Evolutionary conservation across 1,140 invertebrate species (phyloP), one percentile per base, ranked within the genome.

Genomic region (Cydia splendana): DNA sequence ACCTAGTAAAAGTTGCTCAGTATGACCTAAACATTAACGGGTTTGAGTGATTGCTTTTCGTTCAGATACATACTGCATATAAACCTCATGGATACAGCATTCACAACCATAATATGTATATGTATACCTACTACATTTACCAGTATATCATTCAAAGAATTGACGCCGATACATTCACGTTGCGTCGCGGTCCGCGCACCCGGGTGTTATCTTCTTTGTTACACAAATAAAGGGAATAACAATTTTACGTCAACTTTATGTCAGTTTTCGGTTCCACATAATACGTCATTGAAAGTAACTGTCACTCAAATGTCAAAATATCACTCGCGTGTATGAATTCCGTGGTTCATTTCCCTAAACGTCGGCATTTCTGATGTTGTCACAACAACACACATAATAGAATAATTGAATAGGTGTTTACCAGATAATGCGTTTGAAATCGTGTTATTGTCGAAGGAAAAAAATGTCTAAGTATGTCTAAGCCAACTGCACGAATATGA

Each of bases 251-350:
- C 79, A 75, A 80, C 75, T 82, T 80, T 78, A 73, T 77, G 82
- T 79, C 84, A 82, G 79, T 85, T 81, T 80, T 88, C 80, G 77
- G 88, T 88, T 87, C 82, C 85, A 80, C 81, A 84, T 87, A 87
- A 89, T 87, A 84, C 81, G 84, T 78, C 85, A 90, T 87, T 89
- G 91, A 93, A 91, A 93, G 87, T 78, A 82, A 84, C 84, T 90
- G 91, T 93, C 91, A 91, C 79, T 93, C 90, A 93, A 88, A 84
- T 82, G 91, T 93, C 91, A 91, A 86, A 91, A 91, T 80, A 91
- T 87, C 81, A 81, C 79, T 80, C 76, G 84, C 80, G 74, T 80
- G 65, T 75, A 75, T 80, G 80, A 83, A 85, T 83, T 87, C 84
- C 80, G 82, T 82, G 82, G 78, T 79, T 82, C 88, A 88, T 89